phyloP scores from a whole-genome alignment of 2,888 invertebrate genomes.

The Pachliopta kotzebuea region DNA sequence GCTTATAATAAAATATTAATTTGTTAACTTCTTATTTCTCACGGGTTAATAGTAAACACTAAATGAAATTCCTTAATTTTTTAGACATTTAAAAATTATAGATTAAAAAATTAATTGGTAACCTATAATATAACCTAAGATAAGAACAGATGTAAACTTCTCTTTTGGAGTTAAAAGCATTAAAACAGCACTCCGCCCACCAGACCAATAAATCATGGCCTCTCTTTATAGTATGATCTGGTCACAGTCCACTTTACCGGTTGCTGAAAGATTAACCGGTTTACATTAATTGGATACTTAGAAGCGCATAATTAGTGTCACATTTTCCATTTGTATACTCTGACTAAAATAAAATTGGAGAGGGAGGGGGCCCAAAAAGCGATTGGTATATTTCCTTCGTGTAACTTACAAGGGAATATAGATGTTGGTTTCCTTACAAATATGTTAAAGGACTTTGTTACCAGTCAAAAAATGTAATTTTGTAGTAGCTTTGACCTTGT shows the following conservation, averaged over 20 bases:
- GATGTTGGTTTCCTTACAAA: neutral
- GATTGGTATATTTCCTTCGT: constrained; percentile 11
- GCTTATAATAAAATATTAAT: too few species aligned
- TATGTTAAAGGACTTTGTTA: neutral
- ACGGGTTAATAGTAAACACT: too few species aligned
- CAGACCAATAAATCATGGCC: neutral
- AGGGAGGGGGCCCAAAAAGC: neutral
- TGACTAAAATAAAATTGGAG: constrained; percentile 13
- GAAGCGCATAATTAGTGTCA: constrained; percentile 18
- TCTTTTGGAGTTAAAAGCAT: neutral
- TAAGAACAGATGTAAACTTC: too few species aligned
- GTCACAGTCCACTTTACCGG: neutral
- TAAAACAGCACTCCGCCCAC: neutral
- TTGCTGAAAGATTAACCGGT: constrained; percentile 15
- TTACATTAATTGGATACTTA: constrained; percentile 32
- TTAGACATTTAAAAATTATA: too few species aligned
- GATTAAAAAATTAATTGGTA: too few species aligned
- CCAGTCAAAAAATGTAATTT: neutral
- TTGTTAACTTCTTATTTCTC: too few species aligned
- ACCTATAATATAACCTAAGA: too few species aligned
- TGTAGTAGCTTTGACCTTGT: neutral
- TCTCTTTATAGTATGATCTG: neutral
- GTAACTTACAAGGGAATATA: neutral
- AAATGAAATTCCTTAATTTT: too few species aligned
- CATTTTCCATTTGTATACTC: neutral